These are phyloP conservation scores for Amiota minor DNA, from an alignment of 2,888 invertebrate species.

Conservation along the genomic window DNA sequence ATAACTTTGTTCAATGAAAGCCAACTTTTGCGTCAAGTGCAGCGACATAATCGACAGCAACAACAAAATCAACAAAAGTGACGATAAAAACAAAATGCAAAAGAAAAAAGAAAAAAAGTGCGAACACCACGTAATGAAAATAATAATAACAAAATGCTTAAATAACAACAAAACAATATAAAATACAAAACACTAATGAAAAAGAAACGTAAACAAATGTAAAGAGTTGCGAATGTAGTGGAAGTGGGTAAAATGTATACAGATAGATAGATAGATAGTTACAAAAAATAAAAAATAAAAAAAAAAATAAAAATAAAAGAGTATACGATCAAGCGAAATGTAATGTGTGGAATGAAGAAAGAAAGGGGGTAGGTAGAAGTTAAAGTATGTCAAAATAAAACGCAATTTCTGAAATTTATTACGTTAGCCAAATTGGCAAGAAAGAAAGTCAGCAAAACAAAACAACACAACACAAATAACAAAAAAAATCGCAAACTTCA, in stretches of 20 bases:
- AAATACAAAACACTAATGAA: neutral
- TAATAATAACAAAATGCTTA: slow-evolving; percentile 11
- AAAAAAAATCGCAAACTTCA: neutral
- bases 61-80: neutral
- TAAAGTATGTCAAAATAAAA: slow-evolving; percentile 64
- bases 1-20: neutral
- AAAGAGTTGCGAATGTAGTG: too few relatives aligned
- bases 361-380: neutral
- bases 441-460: slow-evolving; percentile 5
- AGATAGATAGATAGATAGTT: neutral
- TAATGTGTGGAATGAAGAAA: too few relatives aligned
- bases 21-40: slow-evolving; percentile 5
- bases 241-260: too few relatives aligned
- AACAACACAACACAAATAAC: neutral
- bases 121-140: neutral
- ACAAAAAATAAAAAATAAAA: too few relatives aligned
- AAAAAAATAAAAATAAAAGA: neutral
- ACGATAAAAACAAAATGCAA: slow-evolving; percentile 5
- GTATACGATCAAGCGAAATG: neutral
- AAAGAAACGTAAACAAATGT: neutral
- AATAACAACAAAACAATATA: slow-evolving; percentile 12
- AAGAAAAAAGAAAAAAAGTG: neutral
- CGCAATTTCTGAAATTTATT: slow-evolving; percentile 64
- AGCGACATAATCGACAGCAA: slow-evolving; percentile 7
- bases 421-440: slow-evolving; percentile 51